Percentiles rank a stretch among this genome's conserved stretches.
These are phyloP conservation scores for Epinotia brunnichana DNA, from an alignment of 2,888 invertebrate species.

Conservation along the genomic window DNA sequence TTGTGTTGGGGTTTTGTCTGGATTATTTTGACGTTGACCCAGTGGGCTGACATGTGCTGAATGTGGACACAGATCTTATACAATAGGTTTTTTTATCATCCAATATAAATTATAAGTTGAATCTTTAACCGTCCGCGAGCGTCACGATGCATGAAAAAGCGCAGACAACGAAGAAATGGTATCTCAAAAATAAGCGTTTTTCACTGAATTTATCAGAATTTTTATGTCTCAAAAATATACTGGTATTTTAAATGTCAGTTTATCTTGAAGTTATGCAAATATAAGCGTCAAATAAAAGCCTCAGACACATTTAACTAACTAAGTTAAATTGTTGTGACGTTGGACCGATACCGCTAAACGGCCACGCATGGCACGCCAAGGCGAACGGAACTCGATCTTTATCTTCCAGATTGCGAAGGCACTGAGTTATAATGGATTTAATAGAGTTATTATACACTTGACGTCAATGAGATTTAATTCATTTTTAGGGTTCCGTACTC, in stretches of 20 bases:
- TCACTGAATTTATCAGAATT: background rate
- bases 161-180: background rate
- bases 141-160: background rate
- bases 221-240: background rate
- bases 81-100: conserved; percentile 1
- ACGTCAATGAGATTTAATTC: conserved; percentile 7
- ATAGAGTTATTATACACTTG: conserved; percentile 27
- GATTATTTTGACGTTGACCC: conserved; percentile 66
- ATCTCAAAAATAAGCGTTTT: background rate
- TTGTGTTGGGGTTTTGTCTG: conserved; percentile 66
- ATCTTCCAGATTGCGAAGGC: conserved; percentile 25
- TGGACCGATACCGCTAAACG: conserved; percentile 22
- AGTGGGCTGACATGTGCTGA: conserved; percentile 61
- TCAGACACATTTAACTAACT: conserved; percentile 13
- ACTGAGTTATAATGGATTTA: conserved; percentile 26
- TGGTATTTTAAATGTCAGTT: background rate
- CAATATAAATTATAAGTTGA: background rate
- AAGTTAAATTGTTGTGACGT: conserved; percentile 26
- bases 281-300: background rate
- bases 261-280: conserved; percentile 22
- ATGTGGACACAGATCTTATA: conserved; percentile 64
- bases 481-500: too few relatives aligned
- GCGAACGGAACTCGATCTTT: conserved; percentile 35
- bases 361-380: conserved; percentile 31
- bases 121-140: background rate